Percentiles rank a stretch among this genome's conserved stretches.
Evolutionary conservation across 2,113 vertebrate genomes (phyloP).

Genomic region (Limnothrissa miodon): DNA sequence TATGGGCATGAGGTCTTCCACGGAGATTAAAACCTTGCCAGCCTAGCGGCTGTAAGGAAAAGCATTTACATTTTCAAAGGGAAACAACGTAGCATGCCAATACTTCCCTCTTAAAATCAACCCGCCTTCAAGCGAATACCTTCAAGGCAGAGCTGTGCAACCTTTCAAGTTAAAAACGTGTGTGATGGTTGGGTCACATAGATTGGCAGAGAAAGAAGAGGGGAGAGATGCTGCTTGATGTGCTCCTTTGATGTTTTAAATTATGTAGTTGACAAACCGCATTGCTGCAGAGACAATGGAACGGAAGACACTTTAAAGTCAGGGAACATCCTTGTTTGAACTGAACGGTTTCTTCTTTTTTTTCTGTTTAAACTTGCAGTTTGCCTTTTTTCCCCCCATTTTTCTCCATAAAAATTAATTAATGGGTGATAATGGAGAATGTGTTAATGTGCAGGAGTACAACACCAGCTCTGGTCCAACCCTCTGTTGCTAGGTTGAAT

Average conservation of each 20-base stretch:
- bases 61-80: slow-evolving; percentile 15
- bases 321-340: neutral
- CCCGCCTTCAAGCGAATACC: neutral
- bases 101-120: neutral
- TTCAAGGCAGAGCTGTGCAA: neutral
- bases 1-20: neutral
- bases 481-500: too few species aligned
- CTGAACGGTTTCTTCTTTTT: neutral
- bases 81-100: neutral
- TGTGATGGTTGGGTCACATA: neutral
- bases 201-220: neutral
- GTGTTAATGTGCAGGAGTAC: neutral
- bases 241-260: neutral
- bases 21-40: neutral
- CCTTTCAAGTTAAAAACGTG: neutral
- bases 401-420: neutral
- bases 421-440: too few species aligned
- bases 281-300: neutral
- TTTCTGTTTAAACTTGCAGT: neutral
- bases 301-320: neutral
- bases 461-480: neutral
- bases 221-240: neutral
- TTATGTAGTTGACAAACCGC: neutral
- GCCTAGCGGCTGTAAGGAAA: neutral
- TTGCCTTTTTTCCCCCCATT: neutral